phyloP scores from a whole-genome alignment of 2,113 vertebrate genomes.

The Misgurnus anguillicaudatus region DNA sequence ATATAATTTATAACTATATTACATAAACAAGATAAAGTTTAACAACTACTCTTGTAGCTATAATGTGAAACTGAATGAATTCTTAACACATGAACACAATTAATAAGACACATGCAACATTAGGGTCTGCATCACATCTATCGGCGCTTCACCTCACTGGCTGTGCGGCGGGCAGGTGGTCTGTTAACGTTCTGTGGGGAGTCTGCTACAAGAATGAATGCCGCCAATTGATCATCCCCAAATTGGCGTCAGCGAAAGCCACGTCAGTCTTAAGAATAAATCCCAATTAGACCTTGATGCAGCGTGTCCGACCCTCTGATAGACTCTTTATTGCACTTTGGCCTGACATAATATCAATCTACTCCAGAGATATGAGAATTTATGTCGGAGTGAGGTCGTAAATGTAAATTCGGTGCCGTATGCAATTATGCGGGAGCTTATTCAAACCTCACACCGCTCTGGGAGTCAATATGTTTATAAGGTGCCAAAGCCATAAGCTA shows the following conservation, averaged over 20 bases:
- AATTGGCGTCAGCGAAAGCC: conserved; percentile 60
- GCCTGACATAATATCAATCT: conserved; percentile 60
- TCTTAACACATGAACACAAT: conserved; percentile 12
- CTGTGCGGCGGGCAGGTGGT: conserved; percentile 23
- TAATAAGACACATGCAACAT: conserved; percentile 42
- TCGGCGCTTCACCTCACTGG: conserved; percentile 46
- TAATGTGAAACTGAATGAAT: background rate
- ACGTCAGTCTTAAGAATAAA: conserved; percentile 52
- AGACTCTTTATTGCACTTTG: conserved; percentile 49
- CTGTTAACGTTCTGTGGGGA: conserved; percentile 21
- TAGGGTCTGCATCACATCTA: conserved; percentile 29
- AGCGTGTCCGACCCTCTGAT: conserved; percentile 55
- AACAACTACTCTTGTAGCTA: background rate
- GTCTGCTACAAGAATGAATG: conserved; percentile 46
- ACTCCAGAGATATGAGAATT: conserved; percentile 54
- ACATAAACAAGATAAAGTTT: conserved; percentile 14
- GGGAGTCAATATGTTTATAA: conserved; percentile 43
- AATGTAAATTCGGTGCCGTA: conserved; percentile 49
- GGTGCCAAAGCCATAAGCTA: conserved; percentile 37
- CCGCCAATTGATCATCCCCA: conserved; percentile 60
- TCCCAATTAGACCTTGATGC: conserved; percentile 56
- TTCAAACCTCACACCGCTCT: conserved; percentile 36
- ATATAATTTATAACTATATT: conserved; percentile 19
- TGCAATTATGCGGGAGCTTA: conserved; percentile 44
- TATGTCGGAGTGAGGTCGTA: conserved; percentile 46